phyloP scores from a whole-genome alignment of 2,888 invertebrate species.

The Cabera pusaria region DNA sequence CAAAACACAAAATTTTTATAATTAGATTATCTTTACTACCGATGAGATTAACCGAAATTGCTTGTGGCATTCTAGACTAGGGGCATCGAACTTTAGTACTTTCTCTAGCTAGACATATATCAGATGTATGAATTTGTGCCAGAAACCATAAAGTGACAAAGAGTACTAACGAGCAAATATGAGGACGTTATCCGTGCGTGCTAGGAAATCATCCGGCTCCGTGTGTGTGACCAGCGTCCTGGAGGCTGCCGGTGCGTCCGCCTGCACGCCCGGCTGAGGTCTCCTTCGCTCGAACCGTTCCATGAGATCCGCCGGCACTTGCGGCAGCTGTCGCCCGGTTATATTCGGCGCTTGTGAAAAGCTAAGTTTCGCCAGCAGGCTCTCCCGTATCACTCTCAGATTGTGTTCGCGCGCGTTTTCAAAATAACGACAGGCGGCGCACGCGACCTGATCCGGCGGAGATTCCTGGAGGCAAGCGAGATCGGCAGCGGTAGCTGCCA shows the following conservation, averaged over 20 bases:
- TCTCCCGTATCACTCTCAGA: constrained; percentile 85
- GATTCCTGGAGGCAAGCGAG: constrained; percentile 67
- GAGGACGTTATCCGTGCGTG: constrained; percentile 86
- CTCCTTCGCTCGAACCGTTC: constrained; percentile 76
- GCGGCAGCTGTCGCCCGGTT: constrained; percentile 81
- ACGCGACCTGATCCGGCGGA: constrained; percentile 60
- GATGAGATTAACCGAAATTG: constrained; percentile 25
- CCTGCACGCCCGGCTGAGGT: constrained; percentile 83
- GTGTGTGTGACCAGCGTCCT: constrained; percentile 79
- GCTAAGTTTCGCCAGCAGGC: constrained; percentile 85
- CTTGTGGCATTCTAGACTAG: constrained; percentile 38
- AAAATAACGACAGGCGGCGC: constrained; percentile 80
- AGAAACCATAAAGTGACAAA: too few relatives aligned
- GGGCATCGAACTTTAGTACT: constrained; percentile 60
- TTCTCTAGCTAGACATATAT: constrained; percentile 36
- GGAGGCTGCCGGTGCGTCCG: constrained; percentile 81
- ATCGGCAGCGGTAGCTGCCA: constrained; percentile 71
- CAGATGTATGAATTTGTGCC: too few relatives aligned
- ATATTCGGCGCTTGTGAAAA: constrained; percentile 85
- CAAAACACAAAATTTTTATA: constrained; percentile 4
- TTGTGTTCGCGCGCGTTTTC: constrained; percentile 84
- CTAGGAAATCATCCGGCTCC: constrained; percentile 86
- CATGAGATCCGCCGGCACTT: constrained; percentile 82
- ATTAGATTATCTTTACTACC: constrained; percentile 11
- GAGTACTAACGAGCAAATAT: constrained; percentile 87